Conservation (phyloP, 2,888 invertebrate species). For the Lysandra coridon region DNA sequence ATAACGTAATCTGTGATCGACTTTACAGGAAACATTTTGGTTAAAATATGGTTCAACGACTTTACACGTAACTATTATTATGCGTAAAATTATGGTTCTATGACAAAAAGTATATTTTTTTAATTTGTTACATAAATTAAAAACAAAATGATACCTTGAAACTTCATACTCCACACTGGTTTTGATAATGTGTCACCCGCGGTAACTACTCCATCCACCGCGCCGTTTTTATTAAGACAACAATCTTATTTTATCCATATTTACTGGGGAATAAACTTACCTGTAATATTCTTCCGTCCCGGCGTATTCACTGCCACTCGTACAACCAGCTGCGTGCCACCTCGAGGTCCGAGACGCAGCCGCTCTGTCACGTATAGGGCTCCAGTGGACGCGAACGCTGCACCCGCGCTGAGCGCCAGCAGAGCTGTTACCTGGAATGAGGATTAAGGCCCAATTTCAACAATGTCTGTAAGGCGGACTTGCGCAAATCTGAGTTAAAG, state of each 20-base stretch:
- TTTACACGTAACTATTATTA: too few species aligned
- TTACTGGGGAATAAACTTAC: conserved; percentile 54
- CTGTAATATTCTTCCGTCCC: conserved; percentile 84
- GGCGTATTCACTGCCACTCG: conserved; percentile 82
- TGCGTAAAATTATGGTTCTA: too few species aligned
- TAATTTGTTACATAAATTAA: too few species aligned
- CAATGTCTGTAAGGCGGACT: too few species aligned
- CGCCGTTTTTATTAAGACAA: neutral
- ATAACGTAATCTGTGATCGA: too few species aligned
- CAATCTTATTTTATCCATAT: neutral
- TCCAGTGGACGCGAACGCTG: conserved; percentile 83
- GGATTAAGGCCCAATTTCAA: neutral
- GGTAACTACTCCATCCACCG: too few species aligned
- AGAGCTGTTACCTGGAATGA: conserved; percentile 81
- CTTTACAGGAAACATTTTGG: too few species aligned
- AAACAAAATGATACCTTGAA: too few species aligned
- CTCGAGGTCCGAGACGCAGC: conserved; percentile 82
- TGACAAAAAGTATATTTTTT: too few species aligned
- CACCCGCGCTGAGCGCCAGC: conserved; percentile 82
- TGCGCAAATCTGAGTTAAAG: too few species aligned
- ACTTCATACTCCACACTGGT: neutral
- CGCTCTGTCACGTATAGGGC: conserved; percentile 84
- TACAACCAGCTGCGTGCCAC: conserved; percentile 84
- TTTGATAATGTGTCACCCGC: neutral
- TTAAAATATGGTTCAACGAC: too few species aligned